Evolutionary conservation across 2,113 vertebrate species (phyloP).

Genomic region (Pardalotus punctatus): DNA sequence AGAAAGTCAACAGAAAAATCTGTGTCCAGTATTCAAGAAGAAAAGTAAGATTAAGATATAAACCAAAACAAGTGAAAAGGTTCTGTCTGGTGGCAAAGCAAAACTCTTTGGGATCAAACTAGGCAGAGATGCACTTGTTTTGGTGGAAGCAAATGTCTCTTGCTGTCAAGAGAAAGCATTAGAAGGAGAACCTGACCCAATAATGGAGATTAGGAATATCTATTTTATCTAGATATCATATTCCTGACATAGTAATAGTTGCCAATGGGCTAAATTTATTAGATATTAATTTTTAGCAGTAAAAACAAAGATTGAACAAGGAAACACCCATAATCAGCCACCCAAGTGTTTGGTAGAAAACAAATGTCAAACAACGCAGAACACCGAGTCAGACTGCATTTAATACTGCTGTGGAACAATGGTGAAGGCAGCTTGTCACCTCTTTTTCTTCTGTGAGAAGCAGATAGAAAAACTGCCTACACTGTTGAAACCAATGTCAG

Average conservation of each 20-base stretch:
- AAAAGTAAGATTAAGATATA: not conserved
- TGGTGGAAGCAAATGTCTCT: not conserved
- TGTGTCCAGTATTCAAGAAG: not conserved
- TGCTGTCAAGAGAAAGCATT: not conserved
- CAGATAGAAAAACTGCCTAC: not conserved
- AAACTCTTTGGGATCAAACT: not conserved
- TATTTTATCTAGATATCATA: not conserved
- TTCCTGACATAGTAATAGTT: rapidly evolving
- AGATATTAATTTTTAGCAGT: not conserved
- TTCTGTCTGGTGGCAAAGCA: not conserved
- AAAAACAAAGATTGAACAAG: not conserved
- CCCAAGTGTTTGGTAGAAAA: not conserved
- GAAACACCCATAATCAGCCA: not conserved
- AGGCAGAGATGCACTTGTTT: not conserved
- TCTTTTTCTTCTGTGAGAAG: not conserved
- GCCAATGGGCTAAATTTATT: not conserved
- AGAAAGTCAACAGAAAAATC: not conserved
- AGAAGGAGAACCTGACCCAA: not conserved
- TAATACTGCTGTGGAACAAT: not conserved
- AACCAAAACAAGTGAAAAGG: not conserved
- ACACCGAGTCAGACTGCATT: not conserved
- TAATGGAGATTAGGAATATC: not conserved
- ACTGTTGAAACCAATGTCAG: not conserved
- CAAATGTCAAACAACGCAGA: not conserved
- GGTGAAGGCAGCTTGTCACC: not conserved